Conservation (phyloP, 2,113 vertebrate genomes). For the Malurus cyaneus region DNA sequence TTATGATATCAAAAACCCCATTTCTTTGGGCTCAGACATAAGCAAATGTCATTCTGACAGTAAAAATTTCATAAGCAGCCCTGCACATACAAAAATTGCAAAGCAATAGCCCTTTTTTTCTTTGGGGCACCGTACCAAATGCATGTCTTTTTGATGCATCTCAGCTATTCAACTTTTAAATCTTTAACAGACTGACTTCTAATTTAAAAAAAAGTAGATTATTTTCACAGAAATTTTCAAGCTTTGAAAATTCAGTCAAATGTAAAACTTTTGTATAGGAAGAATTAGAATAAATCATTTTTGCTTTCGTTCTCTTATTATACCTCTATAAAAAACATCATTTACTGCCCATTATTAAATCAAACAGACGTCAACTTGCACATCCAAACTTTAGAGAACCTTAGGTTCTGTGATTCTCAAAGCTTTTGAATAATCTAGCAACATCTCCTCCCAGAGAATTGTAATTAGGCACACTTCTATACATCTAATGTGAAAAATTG, state of each 20-base stretch:
- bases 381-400: neutral
- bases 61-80: neutral
- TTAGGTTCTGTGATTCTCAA: neutral
- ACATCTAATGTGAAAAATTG: neutral
- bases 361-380: neutral
- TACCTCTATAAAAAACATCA: neutral
- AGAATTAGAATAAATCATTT: neutral
- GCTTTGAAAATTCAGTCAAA: neutral
- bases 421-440: neutral
- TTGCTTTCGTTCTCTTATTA: neutral
- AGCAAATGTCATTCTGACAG: neutral
- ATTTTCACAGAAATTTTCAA: neutral
- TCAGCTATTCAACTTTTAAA: neutral
- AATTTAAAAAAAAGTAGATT: neutral
- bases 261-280: neutral
- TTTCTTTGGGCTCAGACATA: neutral
- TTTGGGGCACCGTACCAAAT: neutral
- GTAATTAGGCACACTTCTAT: neutral
- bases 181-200: neutral
- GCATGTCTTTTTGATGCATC: neutral
- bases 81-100: neutral
- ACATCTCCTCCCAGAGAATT: neutral
- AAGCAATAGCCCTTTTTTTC: neutral
- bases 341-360: neutral
- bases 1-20: neutral